These are phyloP conservation scores for Rattus norvegicus DNA, from an alignment of 2,113 vertebrate species.

Conservation along the genomic window GRCr8 NC_086020.1:42167001-42167500, in stretches of 20 bases:
- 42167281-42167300: neutral
- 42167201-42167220: neutral
- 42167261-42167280: neutral
- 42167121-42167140: neutral
- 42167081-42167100: neutral
- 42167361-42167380: conserved; percentile 53
- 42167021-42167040: neutral
- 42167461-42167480: conserved; percentile 57
- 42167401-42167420: conserved; percentile 76
- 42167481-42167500: conserved; percentile 67
- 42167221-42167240: neutral
- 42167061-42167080: neutral
- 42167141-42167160: neutral
- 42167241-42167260: neutral
- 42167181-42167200: neutral
- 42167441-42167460: conserved; percentile 68
- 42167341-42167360: neutral
- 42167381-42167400: conserved; percentile 73
- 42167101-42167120: conserved; percentile 21
- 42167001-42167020: neutral
- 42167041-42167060: conserved; percentile 34
- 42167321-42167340: neutral
- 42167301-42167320: neutral
- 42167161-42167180: neutral
- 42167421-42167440: conserved; percentile 75